phyloP scores from a whole-genome alignment of 2,797 vertebrate species.

The Otolemur crassicaudatus region DNA sequence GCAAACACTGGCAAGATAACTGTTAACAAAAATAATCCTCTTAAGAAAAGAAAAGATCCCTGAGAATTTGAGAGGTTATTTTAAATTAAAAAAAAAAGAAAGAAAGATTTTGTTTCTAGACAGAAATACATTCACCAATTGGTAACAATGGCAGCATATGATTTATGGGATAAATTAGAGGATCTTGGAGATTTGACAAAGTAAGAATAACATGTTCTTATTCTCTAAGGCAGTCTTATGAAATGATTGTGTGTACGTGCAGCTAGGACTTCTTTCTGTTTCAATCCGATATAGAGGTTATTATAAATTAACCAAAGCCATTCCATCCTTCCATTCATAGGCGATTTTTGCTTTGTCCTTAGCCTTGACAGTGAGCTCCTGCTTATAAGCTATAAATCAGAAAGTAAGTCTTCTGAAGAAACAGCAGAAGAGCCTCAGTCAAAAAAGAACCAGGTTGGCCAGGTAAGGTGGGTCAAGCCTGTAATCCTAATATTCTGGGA shows the following conservation, averaged over 20 bases:
- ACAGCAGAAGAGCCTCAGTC: neutral
- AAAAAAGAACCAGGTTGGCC: neutral
- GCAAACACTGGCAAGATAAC: neutral
- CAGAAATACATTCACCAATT: neutral
- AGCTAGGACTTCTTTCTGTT: neutral
- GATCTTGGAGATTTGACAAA: neutral
- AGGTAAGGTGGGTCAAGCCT: no score
- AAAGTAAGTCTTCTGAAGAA: neutral
- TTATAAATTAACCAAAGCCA: neutral
- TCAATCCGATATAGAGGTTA: neutral
- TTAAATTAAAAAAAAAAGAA: neutral
- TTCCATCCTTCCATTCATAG: neutral
- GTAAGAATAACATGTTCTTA: neutral
- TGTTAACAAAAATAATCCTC: conserved; percentile 12
- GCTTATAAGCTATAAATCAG: neutral
- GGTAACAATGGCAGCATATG: neutral
- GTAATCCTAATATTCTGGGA: no score
- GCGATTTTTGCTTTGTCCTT: neutral
- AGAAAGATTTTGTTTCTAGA: neutral
- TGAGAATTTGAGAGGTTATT: no score
- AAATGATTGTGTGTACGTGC: neutral
- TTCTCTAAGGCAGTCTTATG: neutral
- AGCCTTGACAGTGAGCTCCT: neutral
- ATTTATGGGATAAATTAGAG: neutral
- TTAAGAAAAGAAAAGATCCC: neutral